These are phyloP conservation scores for Taenioides sp. DNA, from an alignment of 2,797 vertebrate genomes.

Conservation along the genomic window DNA sequence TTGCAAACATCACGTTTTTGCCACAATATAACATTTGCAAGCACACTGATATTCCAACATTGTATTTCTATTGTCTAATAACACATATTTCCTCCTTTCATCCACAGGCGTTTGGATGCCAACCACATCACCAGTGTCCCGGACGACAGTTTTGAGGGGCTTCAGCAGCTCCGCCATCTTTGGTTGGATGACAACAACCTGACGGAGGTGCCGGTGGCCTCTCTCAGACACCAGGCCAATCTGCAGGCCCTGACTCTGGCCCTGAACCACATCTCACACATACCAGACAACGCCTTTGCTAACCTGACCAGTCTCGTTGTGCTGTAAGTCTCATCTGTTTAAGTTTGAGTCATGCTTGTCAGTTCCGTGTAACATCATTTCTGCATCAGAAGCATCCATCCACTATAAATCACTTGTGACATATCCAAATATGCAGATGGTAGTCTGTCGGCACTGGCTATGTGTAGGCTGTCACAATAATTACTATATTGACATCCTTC, in stretches of 20 bases:
- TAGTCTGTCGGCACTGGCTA: background rate
- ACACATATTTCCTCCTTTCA: background rate
- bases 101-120: conserved; percentile 88
- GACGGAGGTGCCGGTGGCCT: conserved; percentile 85
- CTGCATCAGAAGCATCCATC: background rate
- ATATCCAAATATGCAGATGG: background rate
- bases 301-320: conserved; percentile 96
- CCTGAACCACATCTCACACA: conserved; percentile 90
- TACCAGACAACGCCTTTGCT: conserved; percentile 91
- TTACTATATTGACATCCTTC: too few relatives aligned
- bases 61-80: background rate
- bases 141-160: conserved; percentile 92
- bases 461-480: background rate
- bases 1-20: background rate
- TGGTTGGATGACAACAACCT: conserved; percentile 98
- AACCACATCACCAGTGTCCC: conserved; percentile 93
- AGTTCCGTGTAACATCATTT: background rate
- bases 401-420: conserved; percentile 5
- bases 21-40: background rate
- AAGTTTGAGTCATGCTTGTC: conserved; percentile 9
- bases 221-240: conserved; percentile 88
- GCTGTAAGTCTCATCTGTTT: conserved; percentile 82
- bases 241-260: conserved; percentile 94
- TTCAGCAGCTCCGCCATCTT: conserved; percentile 92
- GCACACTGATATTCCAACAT: background rate